Conservation (phyloP, 1,140 invertebrate species). For the Spodoptera frugiperda region DNA sequence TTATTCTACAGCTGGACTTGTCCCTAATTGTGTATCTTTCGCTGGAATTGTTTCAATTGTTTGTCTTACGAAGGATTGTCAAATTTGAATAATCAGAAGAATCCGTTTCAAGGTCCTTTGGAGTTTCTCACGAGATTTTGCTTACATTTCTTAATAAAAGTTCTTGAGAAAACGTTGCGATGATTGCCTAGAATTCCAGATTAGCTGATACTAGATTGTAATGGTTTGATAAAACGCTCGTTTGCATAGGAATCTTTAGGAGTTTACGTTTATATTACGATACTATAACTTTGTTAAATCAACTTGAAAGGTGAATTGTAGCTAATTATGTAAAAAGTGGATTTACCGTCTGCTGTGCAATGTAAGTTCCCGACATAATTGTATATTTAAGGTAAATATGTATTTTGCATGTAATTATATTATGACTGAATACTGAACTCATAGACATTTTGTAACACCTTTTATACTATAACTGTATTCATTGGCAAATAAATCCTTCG, state of each 20-base stretch:
- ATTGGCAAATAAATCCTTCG: too few species aligned
- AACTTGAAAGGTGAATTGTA: too few species aligned
- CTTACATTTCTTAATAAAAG: conserved; percentile 28
- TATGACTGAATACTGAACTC: too few species aligned
- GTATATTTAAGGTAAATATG: too few species aligned
- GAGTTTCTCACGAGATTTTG: conserved; percentile 30
- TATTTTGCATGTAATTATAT: too few species aligned
- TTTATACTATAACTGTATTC: too few species aligned
- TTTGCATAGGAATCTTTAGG: background rate
- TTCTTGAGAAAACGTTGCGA: conserved; percentile 16
- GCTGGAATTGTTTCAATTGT: conserved; percentile 58
- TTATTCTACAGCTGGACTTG: conserved; percentile 54
- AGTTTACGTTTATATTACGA: too few species aligned
- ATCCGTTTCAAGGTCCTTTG: conserved; percentile 22
- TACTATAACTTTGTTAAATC: too few species aligned
- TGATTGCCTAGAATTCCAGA: conserved; percentile 21
- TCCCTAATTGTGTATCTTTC: conserved; percentile 66
- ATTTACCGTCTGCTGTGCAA: too few species aligned
- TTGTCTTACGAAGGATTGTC: conserved; percentile 59
- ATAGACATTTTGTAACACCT: too few species aligned
- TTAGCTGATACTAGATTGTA: background rate
- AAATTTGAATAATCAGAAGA: conserved; percentile 43
- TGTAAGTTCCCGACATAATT: too few species aligned
- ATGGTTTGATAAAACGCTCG: background rate
- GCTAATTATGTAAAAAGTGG: too few species aligned